These are phyloP conservation scores for Lamellibrachia columna DNA, from an alignment of 2,888 invertebrate genomes.

Conservation along the genomic window DNA sequence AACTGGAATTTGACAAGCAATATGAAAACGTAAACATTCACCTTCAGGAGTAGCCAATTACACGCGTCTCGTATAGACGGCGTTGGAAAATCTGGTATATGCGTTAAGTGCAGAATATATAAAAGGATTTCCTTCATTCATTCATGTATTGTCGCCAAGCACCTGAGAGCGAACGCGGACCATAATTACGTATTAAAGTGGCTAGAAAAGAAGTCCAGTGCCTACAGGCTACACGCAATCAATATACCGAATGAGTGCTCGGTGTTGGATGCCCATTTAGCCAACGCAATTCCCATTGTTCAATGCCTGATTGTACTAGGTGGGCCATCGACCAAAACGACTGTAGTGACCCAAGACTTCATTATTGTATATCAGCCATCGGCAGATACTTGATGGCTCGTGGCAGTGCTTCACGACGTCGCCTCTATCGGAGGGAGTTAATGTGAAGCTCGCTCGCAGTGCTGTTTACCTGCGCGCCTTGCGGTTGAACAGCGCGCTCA, in stretches of 20 bases:
- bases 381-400: neutral
- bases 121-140: too few species aligned
- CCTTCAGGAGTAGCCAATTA: too few species aligned
- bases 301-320: neutral
- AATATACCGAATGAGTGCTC: neutral
- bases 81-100: too few species aligned
- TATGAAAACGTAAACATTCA: too few species aligned
- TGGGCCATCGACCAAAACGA: neutral
- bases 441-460: neutral
- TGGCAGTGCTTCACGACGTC: neutral
- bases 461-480: neutral
- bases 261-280: neutral
- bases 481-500: neutral
- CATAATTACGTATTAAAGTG: neutral
- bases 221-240: neutral
- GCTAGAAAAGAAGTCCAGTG: neutral
- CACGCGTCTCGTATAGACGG: too few species aligned
- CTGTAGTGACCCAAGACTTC: neutral
- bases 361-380: neutral
- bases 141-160: too few species aligned
- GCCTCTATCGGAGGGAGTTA: neutral
- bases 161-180: too few species aligned
- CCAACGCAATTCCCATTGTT: neutral
- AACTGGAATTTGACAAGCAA: too few species aligned
- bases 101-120: too few species aligned